Evolutionary conservation across 1,140 invertebrate genomes (phyloP).

Genomic region (Drosophila azteca): DNA sequence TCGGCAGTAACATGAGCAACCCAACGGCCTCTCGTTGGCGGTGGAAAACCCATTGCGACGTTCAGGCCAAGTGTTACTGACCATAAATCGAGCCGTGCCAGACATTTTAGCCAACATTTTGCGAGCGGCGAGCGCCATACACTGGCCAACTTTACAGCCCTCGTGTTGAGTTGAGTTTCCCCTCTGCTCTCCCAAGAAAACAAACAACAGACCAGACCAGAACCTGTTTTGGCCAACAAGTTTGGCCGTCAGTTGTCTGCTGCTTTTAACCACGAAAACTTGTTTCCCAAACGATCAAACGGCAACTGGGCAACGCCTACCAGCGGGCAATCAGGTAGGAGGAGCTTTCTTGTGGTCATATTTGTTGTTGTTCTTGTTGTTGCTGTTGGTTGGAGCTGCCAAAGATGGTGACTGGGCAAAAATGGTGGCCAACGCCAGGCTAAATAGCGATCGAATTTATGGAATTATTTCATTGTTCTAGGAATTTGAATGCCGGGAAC

Average conservation of each 20-base stretch:
- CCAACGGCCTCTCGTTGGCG: slow-evolving; percentile 20
- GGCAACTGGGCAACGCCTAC: slow-evolving; percentile 57
- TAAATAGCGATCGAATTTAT: slow-evolving; percentile 80
- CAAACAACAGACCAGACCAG: neutral
- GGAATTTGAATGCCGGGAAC: slow-evolving; percentile 70
- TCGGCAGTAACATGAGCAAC: slow-evolving; percentile 44
- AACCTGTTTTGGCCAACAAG: slow-evolving; percentile 69
- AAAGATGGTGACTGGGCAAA: slow-evolving; percentile 71
- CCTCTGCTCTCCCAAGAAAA: neutral
- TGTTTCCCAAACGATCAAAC: slow-evolving; percentile 65
- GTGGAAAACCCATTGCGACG: slow-evolving; percentile 69
- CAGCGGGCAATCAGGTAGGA: slow-evolving; percentile 53
- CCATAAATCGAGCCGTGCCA: slow-evolving; percentile 68
- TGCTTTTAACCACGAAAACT: slow-evolving; percentile 54
- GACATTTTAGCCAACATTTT: slow-evolving; percentile 72
- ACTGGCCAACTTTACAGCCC: slow-evolving; percentile 43
- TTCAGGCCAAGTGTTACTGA: slow-evolving; percentile 72
- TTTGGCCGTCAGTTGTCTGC: slow-evolving; percentile 12
- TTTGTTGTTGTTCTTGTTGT: neutral
- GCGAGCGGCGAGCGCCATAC: slow-evolving; percentile 34
- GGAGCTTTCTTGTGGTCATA: slow-evolving; percentile 59
- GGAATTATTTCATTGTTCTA: slow-evolving; percentile 83
- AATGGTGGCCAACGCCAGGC: slow-evolving; percentile 67
- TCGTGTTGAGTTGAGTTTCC: slow-evolving; percentile 59
- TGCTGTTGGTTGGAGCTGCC: neutral